A percentile compares a stretch with the other conserved stretches of the same genome.
Evolutionary conservation across 2,113 vertebrate genomes (phyloP).

Genomic region (Dasyornis broadbenti): DNA sequence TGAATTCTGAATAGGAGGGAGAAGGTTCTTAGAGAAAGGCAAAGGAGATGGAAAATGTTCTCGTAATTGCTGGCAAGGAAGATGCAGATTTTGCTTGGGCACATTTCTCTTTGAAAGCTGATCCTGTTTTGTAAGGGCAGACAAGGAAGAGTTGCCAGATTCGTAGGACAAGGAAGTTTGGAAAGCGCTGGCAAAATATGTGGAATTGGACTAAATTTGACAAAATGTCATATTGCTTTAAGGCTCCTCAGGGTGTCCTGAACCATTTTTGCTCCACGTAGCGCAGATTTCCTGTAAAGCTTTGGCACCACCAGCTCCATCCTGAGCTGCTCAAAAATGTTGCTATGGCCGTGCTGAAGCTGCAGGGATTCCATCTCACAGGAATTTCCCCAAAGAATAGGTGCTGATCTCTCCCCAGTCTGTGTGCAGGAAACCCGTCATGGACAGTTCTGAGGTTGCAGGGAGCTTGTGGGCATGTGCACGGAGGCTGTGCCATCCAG

Average conservation of each 20-base stretch:
- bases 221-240: conserved; percentile 53
- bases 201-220: conserved; percentile 57
- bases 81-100: conserved; percentile 36
- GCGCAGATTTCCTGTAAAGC: background rate
- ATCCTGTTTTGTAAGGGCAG: conserved; percentile 56
- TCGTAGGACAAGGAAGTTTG: conserved; percentile 46
- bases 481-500: background rate
- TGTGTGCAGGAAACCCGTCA: background rate
- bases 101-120: conserved; percentile 53
- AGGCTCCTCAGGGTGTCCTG: conserved; percentile 34
- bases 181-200: conserved; percentile 44
- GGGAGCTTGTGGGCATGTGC: rapidly evolving
- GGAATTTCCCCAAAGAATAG: background rate
- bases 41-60: conserved; percentile 47
- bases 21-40: background rate
- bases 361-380: background rate
- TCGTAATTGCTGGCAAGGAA: conserved; percentile 16
- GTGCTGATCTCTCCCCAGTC: background rate
- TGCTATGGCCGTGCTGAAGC: background rate
- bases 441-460: background rate
- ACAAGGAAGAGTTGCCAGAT: conserved; percentile 44
- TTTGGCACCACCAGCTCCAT: background rate
- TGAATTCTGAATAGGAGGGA: background rate
- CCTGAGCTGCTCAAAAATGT: background rate
- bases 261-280: conserved; percentile 14